Base-by-base conservation (phyloP, 2,113 vertebrate species). In the Chelonoidis abingdonii region DNA sequence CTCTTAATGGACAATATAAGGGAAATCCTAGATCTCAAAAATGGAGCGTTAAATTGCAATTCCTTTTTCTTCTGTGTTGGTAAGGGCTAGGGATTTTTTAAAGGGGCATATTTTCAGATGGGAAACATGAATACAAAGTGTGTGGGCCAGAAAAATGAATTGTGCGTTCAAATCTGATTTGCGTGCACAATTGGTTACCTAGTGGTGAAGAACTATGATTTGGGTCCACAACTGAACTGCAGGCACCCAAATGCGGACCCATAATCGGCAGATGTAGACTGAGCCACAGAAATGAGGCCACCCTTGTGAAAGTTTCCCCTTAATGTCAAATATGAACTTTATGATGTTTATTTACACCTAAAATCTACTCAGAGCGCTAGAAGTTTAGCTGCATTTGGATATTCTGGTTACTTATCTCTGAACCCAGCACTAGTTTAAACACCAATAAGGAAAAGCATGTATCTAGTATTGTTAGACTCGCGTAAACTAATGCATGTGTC, bases 391-490 rank as follows among this genome's bases (percentile, higher is more conserved):
- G 53, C 16, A 78, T 49, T 91, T 84, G 22, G 52, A 57, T 79
- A 89, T 80, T 88, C 62, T 75, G 22, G 59, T 80, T 89, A 62
- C 53, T 72, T 93, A 87, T 83, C 50, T 47, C 10, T 79, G 56
- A 95, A 83, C 50, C 50, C 80, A 78, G 83, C 50, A 52, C 47
- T 90, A 41, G 86, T 79, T 83, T 83, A 93, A 87, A 94, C 91
- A 50, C 27, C 72, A 93, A 83, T 7, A 78, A 62, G 90, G 54
- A 38, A 81, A 56, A 54, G 52, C 6, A 56, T 54, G 56, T 54
- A 56, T 82, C n/a, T 56, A 27, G 83, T 62, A 12, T 13, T 0
- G 1, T n/a, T 78, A 89, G 62, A n/a, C 0, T 0, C 0, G 2
- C 85, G 57, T 59, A 22, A 89, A 89, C 84, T 83, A 2, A 72